Conservation (phyloP, 2,797 vertebrate genomes). For the Carduelis carduelis region DNA sequence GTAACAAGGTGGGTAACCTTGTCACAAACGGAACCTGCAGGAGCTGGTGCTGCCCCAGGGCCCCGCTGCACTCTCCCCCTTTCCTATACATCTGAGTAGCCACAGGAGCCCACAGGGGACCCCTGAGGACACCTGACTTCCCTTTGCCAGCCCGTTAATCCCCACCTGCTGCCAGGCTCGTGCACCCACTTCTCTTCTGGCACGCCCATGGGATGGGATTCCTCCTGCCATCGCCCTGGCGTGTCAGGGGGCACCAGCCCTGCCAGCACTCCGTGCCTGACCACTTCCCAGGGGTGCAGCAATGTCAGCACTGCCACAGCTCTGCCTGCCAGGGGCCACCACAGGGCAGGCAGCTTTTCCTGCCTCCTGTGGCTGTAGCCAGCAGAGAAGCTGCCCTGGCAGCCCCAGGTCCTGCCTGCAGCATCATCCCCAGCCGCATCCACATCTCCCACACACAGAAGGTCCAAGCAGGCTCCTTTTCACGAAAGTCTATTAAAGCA, state of each 20-base stretch:
- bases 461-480: background rate
- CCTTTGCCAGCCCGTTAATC: background rate
- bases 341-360: background rate
- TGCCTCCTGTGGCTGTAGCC: background rate
- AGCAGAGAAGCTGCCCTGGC: background rate
- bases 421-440: background rate
- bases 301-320: background rate
- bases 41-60: background rate
- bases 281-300: accelerated
- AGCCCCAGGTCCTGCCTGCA: background rate
- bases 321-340: background rate
- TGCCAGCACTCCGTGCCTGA: background rate
- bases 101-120: background rate
- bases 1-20: background rate
- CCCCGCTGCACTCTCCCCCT: no score
- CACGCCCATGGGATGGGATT: no score
- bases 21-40: background rate
- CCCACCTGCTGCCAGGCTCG: no score
- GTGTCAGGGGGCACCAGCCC: background rate
- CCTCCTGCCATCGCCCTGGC: background rate
- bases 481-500: background rate
- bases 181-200: background rate
- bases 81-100: accelerated
- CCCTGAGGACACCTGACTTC: background rate
- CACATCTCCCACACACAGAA: background rate